Conservation (phyloP, 2,888 invertebrate genomes). For the Rhogogaster chlorosoma region DNA sequence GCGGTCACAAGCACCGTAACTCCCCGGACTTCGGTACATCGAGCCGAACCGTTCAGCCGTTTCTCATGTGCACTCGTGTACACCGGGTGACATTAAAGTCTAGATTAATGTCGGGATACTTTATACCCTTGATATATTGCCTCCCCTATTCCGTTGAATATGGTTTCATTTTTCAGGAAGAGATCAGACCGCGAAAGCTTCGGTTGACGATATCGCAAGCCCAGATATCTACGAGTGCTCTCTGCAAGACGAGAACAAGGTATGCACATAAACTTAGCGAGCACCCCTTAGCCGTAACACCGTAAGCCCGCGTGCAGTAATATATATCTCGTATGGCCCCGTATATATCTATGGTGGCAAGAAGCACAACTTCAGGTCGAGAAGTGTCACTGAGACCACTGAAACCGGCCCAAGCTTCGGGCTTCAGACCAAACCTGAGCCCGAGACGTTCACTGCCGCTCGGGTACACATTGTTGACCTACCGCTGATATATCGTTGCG, state of each 20-base stretch:
- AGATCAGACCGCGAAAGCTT: not conserved
- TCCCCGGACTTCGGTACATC: conserved; percentile 43
- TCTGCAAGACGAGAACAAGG: not conserved
- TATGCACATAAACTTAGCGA: conserved; percentile 1
- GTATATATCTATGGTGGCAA: conserved; percentile 63
- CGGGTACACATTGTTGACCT: conserved; percentile 75
- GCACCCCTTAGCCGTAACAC: conserved; percentile 47
- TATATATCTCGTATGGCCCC: conserved; percentile 69
- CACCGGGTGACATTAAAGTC: conserved; percentile 37
- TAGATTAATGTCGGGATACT: not conserved
- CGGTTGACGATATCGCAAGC: not conserved
- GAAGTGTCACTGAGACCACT: conserved; percentile 73
- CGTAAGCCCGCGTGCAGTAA: conserved; percentile 59
- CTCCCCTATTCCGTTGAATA: not conserved
- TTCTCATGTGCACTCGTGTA: conserved; percentile 25
- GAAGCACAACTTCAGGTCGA: conserved; percentile 70
- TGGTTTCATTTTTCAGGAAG: not conserved
- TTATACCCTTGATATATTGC: not conserved
- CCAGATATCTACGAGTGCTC: not conserved
- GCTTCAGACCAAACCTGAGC: conserved; percentile 64
- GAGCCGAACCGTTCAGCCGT: conserved; percentile 31
- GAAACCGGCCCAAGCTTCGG: conserved; percentile 58
- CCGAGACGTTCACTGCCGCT: conserved; percentile 66
- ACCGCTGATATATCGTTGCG: conserved; percentile 72
- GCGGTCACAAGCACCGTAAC: conserved; percentile 40